phyloP scores from a whole-genome alignment of 1,140 invertebrate genomes.

The Aphelinus atriplicis region DNA sequence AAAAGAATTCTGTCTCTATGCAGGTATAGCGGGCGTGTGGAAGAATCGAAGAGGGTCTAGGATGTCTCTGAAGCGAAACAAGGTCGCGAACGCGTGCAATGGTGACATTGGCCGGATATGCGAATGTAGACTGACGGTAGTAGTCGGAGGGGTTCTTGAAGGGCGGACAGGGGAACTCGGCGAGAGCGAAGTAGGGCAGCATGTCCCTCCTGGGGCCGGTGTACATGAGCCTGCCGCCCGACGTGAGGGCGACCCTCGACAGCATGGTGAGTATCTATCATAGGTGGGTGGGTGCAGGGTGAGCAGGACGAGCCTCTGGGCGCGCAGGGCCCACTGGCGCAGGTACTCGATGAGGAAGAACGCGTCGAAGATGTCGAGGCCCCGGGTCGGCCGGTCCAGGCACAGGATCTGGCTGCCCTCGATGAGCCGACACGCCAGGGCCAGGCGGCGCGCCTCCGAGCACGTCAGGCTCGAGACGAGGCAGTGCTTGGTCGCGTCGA shows the following conservation, averaged over 20 bases:
- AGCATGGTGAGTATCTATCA: conserved; percentile 96
- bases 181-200: conserved; percentile 91
- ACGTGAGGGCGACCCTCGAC: conserved; percentile 84
- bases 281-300: conserved; percentile 94
- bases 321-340: conserved; percentile 88
- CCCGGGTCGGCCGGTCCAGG: conserved; percentile 88
- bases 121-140: conserved; percentile 77
- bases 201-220: conserved; percentile 88
- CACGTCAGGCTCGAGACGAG: conserved; percentile 76
- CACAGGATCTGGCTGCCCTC: conserved; percentile 85
- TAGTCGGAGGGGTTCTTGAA: conserved; percentile 98
- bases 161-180: conserved; percentile 94
- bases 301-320: conserved; percentile 85
- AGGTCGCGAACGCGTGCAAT: background rate
- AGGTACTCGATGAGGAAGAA: conserved; percentile 95
- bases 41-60: too few species aligned
- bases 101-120: background rate
- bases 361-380: conserved; percentile 96
- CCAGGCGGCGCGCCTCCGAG: conserved; percentile 85
- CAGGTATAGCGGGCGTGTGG: too few species aligned
- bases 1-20: too few species aligned
- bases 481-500: conserved; percentile 82
- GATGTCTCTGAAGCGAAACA: conserved; percentile 11
- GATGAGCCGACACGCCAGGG: conserved; percentile 87
- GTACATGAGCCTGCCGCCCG: conserved; percentile 89